These are phyloP conservation scores for Dastarcus helophoroides DNA, from an alignment of 2,888 invertebrate species.

Conservation along the genomic window DNA sequence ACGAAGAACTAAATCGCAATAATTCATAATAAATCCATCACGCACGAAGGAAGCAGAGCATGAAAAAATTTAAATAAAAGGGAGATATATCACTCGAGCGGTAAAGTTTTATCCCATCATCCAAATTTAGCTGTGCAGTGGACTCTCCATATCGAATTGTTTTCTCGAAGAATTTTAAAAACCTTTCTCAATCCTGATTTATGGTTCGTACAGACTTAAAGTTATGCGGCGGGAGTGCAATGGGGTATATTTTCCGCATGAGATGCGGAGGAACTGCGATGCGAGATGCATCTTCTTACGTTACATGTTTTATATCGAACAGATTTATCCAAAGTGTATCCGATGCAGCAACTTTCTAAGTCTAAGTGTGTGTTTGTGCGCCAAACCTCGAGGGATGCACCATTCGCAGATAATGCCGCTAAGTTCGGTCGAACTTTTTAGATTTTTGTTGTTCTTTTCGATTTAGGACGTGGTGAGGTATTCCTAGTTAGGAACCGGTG, in stretches of 20 bases:
- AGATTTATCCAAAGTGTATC: conserved; percentile 23
- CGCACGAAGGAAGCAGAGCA: too few relatives aligned
- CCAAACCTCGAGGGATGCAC: conserved; percentile 24
- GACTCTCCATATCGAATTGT: conserved; percentile 7
- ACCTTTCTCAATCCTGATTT: conserved; percentile 15
- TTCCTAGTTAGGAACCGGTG: conserved; percentile 22
- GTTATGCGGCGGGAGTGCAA: conserved; percentile 11
- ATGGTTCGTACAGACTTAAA: conserved; percentile 9
- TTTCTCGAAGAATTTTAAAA: conserved; percentile 8
- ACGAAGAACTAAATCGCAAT: too few relatives aligned
- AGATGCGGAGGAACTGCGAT: background rate
- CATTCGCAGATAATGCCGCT: conserved; percentile 29
- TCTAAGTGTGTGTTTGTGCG: conserved; percentile 25
- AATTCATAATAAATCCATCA: too few relatives aligned
- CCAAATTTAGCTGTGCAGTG: too few relatives aligned
- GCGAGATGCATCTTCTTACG: conserved; percentile 10
- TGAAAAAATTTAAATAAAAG: too few relatives aligned
- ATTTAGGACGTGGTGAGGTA: conserved; percentile 28
- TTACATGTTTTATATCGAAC: conserved; percentile 21
- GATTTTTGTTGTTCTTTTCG: conserved; percentile 33
- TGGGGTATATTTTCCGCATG: conserved; percentile 7
- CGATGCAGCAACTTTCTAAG: conserved; percentile 24
- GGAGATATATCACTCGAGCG: too few relatives aligned
- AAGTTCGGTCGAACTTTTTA: conserved; percentile 28
- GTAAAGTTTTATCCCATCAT: too few relatives aligned